These are phyloP conservation scores for Sebastolobus alascanus DNA, from an alignment of 2,797 vertebrate species.

Conservation along the genomic window DNA sequence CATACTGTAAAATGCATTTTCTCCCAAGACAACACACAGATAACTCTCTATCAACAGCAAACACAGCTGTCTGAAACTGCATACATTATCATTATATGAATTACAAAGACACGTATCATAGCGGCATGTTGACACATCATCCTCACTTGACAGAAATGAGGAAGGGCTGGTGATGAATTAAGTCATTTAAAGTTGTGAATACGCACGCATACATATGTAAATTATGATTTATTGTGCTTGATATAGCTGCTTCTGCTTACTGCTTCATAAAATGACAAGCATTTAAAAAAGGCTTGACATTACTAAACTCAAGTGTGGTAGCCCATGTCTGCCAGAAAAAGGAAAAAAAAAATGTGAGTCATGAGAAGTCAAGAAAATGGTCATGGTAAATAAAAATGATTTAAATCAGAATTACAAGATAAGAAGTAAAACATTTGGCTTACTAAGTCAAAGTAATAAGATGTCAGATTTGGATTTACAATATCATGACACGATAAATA, in stretches of 20 bases:
- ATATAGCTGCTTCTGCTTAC: not conserved
- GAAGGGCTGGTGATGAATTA: constrained; percentile 13
- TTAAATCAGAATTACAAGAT: not conserved
- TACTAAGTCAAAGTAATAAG: not conserved
- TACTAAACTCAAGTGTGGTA: not conserved
- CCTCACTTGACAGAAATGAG: constrained; percentile 1
- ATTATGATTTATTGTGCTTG: constrained; percentile 4
- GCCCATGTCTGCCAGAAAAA: not conserved
- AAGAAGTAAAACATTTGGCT: not conserved
- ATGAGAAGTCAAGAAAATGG: not conserved
- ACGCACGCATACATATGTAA: constrained; percentile 10
- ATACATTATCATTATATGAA: constrained; percentile 6
- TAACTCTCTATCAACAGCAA: not conserved
- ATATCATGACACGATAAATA: no score
- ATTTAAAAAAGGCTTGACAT: not conserved
- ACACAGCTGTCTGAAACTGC: not conserved
- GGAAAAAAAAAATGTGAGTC: not conserved
- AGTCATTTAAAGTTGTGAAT: constrained; percentile 23
- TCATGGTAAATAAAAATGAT: not conserved
- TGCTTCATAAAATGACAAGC: constrained; percentile 2
- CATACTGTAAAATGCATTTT: constrained; percentile 7
- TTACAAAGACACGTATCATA: not conserved
- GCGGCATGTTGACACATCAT: not conserved
- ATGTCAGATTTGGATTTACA: not conserved
- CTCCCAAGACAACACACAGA: not conserved